Percentiles rank a stretch among this genome's conserved stretches.
These are phyloP conservation scores for Hirundichthys speculiger DNA, from an alignment of 2,113 vertebrate species.

Conservation along the genomic window DNA sequence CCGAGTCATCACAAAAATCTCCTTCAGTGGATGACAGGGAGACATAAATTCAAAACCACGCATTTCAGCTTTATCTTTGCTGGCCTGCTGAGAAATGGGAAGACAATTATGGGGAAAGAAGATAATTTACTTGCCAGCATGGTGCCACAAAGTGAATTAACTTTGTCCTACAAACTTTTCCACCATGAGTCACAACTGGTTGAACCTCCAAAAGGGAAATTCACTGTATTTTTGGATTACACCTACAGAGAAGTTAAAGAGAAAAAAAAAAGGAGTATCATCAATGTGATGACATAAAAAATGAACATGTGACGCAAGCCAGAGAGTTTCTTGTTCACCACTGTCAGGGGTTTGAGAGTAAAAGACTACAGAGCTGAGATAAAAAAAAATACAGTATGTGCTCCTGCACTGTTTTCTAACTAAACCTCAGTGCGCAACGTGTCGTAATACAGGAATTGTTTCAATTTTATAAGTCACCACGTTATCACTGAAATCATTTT, in stretches of 20 bases:
- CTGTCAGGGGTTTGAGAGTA: background rate
- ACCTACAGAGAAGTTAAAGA: no score
- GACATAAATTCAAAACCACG: constrained; percentile 39
- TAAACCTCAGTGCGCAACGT: no score
- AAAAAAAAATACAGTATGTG: background rate
- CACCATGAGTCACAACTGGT: constrained; percentile 65
- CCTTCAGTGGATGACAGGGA: constrained; percentile 30
- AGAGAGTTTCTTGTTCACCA: no score
- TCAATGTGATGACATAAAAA: background rate
- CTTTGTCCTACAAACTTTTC: constrained; percentile 67
- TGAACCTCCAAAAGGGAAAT: constrained; percentile 54
- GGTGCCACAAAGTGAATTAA: constrained; percentile 62
- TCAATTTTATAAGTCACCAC: background rate
- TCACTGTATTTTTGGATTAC: no score
- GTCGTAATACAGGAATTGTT: background rate
- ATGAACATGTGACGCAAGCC: background rate
- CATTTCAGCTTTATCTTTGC: constrained; percentile 39
- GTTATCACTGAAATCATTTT: constrained; percentile 9
- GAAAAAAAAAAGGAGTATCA: no score
- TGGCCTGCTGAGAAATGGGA: constrained; percentile 58
- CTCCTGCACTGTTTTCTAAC: background rate
- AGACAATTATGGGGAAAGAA: constrained; percentile 67
- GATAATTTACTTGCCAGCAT: constrained; percentile 63
- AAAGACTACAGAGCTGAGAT: constrained; percentile 2
- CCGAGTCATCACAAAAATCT: constrained; percentile 13